phyloP scores from a whole-genome alignment of 1,140 invertebrate species.

The Chionoecetes opilio region DNA sequence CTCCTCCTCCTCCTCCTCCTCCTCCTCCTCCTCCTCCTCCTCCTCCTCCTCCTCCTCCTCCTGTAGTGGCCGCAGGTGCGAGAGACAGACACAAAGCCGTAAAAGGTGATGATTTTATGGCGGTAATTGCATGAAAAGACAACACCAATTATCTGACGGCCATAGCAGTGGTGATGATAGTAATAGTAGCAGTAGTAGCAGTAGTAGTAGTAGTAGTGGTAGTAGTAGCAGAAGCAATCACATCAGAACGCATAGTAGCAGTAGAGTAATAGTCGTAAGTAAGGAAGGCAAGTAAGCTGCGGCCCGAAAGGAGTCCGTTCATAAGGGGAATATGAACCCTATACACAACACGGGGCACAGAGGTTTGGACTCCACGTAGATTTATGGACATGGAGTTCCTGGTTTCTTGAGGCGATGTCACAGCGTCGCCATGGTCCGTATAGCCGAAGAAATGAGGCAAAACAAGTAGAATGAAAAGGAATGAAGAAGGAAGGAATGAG shows the following conservation, averaged over 20 bases:
- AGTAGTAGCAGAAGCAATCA: no score
- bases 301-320: no score
- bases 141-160: neutral
- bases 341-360: no score
- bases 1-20: conserved; percentile 20
- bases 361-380: no score
- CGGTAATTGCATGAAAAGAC: conserved; percentile 20
- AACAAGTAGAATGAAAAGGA: neutral
- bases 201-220: neutral
- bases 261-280: no score
- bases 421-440: no score
- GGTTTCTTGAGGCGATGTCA: no score
- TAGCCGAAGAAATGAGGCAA: neutral
- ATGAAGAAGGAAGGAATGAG: neutral
- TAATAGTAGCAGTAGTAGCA: neutral
- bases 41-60: conserved; percentile 8
- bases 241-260: no score
- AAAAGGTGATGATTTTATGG: conserved; percentile 21
- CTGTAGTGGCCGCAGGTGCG: neutral
- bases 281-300: no score
- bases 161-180: neutral
- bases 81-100: neutral
- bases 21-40: conserved; percentile 4
- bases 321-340: no score
- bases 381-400: no score